phyloP scores from a whole-genome alignment of 64 coral and sea anemone species.

The Porites australiensis region DNA sequence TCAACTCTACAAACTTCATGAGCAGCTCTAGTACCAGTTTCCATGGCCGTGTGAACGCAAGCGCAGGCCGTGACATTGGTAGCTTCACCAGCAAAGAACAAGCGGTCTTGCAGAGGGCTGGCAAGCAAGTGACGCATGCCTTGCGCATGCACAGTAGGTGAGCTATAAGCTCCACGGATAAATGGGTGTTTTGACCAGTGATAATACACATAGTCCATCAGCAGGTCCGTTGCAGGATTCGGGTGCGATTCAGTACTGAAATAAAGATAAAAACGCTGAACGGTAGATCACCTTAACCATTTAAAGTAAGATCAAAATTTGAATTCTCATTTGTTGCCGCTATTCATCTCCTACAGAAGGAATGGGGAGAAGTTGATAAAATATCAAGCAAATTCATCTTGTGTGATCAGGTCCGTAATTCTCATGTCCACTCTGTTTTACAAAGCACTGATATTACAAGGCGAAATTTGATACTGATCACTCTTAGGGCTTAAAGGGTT shows the following conservation, averaged over 20 bases:
- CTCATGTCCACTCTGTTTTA: no score
- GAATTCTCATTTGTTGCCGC: background rate
- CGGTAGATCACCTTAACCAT: no score
- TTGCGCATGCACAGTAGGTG: conserved; percentile 63
- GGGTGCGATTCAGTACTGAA: conserved; percentile 43
- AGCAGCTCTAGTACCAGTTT: conserved; percentile 61
- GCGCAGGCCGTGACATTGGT: conserved; percentile 29
- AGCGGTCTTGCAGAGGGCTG: conserved; percentile 24
- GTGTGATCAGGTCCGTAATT: no score
- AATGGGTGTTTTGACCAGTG: conserved; percentile 91
- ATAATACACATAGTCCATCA: conserved; percentile 74
- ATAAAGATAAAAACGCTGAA: background rate
- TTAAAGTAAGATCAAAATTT: background rate
- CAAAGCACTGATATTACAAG: no score
- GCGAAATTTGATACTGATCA: no score
- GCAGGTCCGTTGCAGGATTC: conserved; percentile 45
- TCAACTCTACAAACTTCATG: conserved; percentile 35
- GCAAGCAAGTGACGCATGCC: conserved; percentile 54
- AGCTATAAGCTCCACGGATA: conserved; percentile 85
- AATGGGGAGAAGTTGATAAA: no score
- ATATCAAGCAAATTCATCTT: no score
- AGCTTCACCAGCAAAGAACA: conserved; percentile 82
- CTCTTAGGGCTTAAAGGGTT: no score
- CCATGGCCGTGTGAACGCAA: conserved; percentile 68
- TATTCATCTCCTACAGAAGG: no score